Base-by-base conservation (phyloP, 2,797 vertebrate genomes). In the Molossus molossus region DNA sequence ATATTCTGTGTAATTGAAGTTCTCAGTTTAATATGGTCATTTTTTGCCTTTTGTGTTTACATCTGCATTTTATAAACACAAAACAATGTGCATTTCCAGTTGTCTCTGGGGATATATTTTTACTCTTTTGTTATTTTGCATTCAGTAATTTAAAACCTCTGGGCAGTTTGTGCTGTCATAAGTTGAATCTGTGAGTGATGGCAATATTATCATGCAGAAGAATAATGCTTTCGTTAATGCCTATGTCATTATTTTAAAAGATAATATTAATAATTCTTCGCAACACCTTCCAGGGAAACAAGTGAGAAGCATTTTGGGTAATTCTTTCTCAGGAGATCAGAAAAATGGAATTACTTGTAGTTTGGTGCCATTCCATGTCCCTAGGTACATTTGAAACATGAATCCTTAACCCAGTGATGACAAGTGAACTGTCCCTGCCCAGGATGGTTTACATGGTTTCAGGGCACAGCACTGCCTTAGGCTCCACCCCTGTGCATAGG, bases 51-150 rank as follows among this genome's bases (percentile, higher is more conserved):
- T 33, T 75, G 13, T 55, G n/a, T 69, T 87, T 80, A 87, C 3
- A 84, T 73, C n/a, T 81, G 40, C 70, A 81, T 87, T 96, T 91
- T 91, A 96, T 33, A 82, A 95, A 87, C 53, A 21, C 33, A 75
- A 81, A 95, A 60, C 64, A 55, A 62, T 37, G 8, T 37, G n/a
- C 27, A 48, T 64, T 84, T 87, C 37, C 37, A 90, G 48, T 1
- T 58, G 10, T 86, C 79, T 80, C 50, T 82, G 45, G 40, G 76
- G 55, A 58, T 79, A 48, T 37, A 33, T n/a, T 84, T 94, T 87
- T 72, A 79, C 94, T 18, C 33, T 90, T 89, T 72, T 79, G 57
- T 69, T 92, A 57, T 82, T 90, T 83, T 65, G 23, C 29, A 33
- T 33, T 77, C 64, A 15, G 55, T 60, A 48, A 65, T 82, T 82